Base-by-base conservation (phyloP, 2,888 invertebrate species). In the Bhutanitis thaidina region DNA sequence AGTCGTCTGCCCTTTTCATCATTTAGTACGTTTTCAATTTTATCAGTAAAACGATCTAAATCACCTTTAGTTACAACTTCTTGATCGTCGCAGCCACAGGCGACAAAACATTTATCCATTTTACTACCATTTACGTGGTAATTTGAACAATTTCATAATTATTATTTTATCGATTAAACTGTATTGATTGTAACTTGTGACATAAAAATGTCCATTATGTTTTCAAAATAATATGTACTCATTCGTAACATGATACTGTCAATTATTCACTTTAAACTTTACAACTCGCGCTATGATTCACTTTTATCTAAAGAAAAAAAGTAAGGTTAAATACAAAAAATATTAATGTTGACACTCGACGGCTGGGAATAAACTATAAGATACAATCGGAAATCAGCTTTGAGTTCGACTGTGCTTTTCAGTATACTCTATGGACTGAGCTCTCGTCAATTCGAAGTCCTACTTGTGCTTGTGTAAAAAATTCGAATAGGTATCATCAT, bases 51-150 rank as follows among this genome's bases (percentile, higher is more conserved):
- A 35, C 89, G 81, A 62, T 90, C 90, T 58, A 90, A 80, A 62
- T 90, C 90, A 7, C 86, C 75, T 66, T 80, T 85, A 37, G 85
- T 85, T 52, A 89, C 69, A 45, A 81, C 79, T 67, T 84, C 84
- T 43, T 73, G 71, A 57, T 81, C 79, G 57, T 84, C 83, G 68
- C 87, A 89, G 64, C 87, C 81, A 70, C 88, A 90, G 43, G 80
- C 81, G 56, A 71, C 77, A 58, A 89, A 87, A 79, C 90, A 90
- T 64, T 84, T 80, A 69, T 85, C 88, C 90, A 89, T 89, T 65
- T 67, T 81, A 64, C 50, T 65, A 56, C 72, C 72, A 77, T 79
- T 71, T 71, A 62, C 57, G 53, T 62, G 62, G 63, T 64, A 69
- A 63, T 50, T 64, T 63, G 45, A 54, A 57, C 53, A 62, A 65